phyloP scores from a whole-genome alignment of 2,113 vertebrate species.

The cattle (Bos taurus) region ARS-UCD2.0 NC_037340.1:27620501-27621000 shows the following conservation, averaged over 20 bases:
- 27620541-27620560: not conserved
- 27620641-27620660: not conserved
- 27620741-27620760: not conserved
- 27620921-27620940: not conserved
- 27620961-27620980: not conserved
- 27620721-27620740: not conserved
- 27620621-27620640: not conserved
- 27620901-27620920: not conserved
- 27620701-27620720: not conserved
- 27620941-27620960: not conserved
- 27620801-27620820: not conserved
- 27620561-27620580: not conserved
- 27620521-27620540: not conserved
- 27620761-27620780: not conserved
- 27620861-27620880: not conserved
- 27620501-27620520: not conserved
- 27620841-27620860: not conserved
- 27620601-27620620: not conserved
- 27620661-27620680: not conserved
- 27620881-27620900: not conserved
- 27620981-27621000: not conserved
- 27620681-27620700: not conserved
- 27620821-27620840: not conserved
- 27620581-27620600: not conserved
- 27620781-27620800: not conserved